phyloP scores from a whole-genome alignment of 2,113 vertebrate genomes.

The Ascaphus truei region DNA sequence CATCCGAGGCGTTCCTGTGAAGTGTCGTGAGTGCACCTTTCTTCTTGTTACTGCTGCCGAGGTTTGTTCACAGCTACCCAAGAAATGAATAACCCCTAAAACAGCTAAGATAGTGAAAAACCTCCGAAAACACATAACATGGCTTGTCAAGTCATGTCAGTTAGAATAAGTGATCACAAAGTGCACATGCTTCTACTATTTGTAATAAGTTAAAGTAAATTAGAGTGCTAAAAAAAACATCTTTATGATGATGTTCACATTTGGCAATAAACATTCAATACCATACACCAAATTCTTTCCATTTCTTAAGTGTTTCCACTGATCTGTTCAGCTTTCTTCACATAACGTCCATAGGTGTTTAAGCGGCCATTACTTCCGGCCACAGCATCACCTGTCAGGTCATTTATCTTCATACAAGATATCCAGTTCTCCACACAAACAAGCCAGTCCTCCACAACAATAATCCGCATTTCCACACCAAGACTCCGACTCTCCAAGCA shows the following conservation, averaged over 20 bases:
- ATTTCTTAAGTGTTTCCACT: background rate
- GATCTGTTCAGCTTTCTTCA: background rate
- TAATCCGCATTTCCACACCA: constrained; percentile 14
- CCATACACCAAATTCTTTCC: background rate
- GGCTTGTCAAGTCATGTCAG: background rate
- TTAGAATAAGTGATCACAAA: background rate
- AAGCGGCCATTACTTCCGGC: background rate
- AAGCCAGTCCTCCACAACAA: constrained; percentile 14
- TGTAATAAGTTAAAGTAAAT: no score
- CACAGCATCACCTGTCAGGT: background rate
- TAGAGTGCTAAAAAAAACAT: no score
- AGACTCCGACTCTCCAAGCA: constrained; percentile 13
- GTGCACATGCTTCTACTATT: background rate
- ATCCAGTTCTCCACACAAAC: constrained; percentile 29
- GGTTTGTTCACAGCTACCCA: no score
- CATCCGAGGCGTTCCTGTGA: no score
- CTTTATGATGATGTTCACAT: no score
- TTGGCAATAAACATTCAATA: constrained; percentile 11
- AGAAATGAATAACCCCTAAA: no score
- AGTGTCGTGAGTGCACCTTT: no score
- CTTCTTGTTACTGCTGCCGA: no score
- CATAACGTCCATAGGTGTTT: background rate
- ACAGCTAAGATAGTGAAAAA: no score
- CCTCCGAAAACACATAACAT: no score
- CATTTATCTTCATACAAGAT: background rate